Base-by-base conservation (phyloP, 2,113 vertebrate species). In the Cyanoderma ruficeps region DNA sequence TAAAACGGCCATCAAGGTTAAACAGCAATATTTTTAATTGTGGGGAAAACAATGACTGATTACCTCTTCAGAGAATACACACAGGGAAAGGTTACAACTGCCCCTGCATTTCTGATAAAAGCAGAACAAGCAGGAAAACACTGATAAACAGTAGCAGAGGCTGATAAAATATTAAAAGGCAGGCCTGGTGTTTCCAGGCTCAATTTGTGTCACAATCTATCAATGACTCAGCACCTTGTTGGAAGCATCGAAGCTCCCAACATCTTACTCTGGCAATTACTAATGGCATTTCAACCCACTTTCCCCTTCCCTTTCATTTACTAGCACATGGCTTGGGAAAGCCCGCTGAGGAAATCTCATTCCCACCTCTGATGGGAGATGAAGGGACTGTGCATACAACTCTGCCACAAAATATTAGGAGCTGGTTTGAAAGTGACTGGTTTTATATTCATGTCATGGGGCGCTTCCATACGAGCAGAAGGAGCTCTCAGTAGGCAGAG, bases 51-150 rank as follows among this genome's bases (percentile, higher is more conserved):
- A 2, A 61, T 0, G 0, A 41, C 61, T 74, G 21, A 67, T 31
- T 15, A 70, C 15, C 18, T 72, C 50, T 72, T 30, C 33, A 59
- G 25, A 74, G 55, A 50, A 30, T 14, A 37, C 4, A 18, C 19
- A 37, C 49, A 94, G 92, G 61, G 72, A 92, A 94, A 97, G 91
- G 83, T 94, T 94, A 44, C 41, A 65, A 27, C 21, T 75, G 64
- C 17, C 33, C 37, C 23, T 23, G 4, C 17, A 4, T 11, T 81
- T 25, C 72, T 82, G 83, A 90, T 87, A 95, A 72, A 53, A 31
- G 63, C 52, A 74, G 35, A 68, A 35, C 60, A 52, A 74, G 39
- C 14, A 82, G 25, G 5, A 17, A 21, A 71, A 16, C 39, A 12
- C 24, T 53, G 44, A 93, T 88, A 93, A 90, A 83, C 42, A 94